Percentiles rank a stretch among this genome's conserved stretches.
Evolutionary conservation across 2,113 vertebrate species (phyloP).

Genomic region (Tenebrosternarchus preto): DNA sequence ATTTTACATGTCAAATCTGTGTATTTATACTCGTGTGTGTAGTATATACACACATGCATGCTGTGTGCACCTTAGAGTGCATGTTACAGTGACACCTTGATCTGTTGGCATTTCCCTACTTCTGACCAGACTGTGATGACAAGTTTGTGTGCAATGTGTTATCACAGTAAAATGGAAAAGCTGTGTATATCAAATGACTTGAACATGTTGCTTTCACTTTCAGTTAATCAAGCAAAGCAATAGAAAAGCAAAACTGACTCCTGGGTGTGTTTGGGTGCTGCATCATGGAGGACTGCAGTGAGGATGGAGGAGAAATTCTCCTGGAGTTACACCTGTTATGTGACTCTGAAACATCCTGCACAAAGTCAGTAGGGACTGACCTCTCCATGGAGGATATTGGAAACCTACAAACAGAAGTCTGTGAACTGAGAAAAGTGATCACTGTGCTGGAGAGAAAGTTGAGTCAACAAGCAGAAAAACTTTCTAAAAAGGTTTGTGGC

Average conservation of each 20-base stretch:
- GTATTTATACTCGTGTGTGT: too few relatives aligned
- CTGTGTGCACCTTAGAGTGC: too few relatives aligned
- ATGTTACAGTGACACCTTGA: too few relatives aligned
- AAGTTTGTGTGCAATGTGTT: too few relatives aligned
- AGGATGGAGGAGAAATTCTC: neutral
- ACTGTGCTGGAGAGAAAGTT: neutral
- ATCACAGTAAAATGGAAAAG: too few relatives aligned
- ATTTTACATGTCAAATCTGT: too few relatives aligned
- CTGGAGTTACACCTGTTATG: constrained; percentile 22
- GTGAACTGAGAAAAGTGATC: neutral
- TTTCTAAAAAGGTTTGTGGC: neutral
- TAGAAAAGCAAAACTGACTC: neutral
- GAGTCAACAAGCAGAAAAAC: neutral
- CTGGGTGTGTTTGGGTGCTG: neutral
- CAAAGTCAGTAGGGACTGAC: neutral
- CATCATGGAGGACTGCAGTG: neutral
- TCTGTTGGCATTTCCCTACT: too few relatives aligned
- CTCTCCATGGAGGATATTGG: constrained; percentile 8
- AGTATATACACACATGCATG: too few relatives aligned
- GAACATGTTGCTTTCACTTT: neutral
- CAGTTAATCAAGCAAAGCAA: neutral
- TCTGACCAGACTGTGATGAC: too few relatives aligned
- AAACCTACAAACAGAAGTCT: neutral
- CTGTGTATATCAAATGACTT: too few relatives aligned
- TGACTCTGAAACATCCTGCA: neutral